Conservation (phyloP, 1,140 invertebrate genomes). For the Pygmarrhopalites habei region DNA sequence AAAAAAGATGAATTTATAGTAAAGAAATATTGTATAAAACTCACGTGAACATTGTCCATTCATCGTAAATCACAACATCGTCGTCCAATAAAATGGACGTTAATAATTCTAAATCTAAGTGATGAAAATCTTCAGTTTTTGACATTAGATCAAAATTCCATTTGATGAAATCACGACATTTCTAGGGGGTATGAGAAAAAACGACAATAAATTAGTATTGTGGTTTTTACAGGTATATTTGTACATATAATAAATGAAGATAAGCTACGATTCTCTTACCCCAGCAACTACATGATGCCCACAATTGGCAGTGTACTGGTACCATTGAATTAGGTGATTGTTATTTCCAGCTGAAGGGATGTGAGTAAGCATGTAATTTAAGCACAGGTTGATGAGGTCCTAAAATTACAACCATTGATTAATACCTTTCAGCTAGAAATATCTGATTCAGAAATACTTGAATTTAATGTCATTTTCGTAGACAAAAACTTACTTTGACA, state of each 20-base stretch:
- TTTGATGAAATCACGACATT: conserved; percentile 77
- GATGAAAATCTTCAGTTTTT: conserved; percentile 67
- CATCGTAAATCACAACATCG: conserved; percentile 81
- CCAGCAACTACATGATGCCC: conserved; percentile 67
- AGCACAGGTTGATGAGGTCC: conserved; percentile 73
- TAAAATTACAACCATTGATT: conserved; percentile 42
- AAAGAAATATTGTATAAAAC: background rate
- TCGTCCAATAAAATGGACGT: conserved; percentile 69
- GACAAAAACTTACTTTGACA: conserved; percentile 56
- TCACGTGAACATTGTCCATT: conserved; percentile 69
- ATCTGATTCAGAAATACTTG: background rate
- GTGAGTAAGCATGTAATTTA: conserved; percentile 80
- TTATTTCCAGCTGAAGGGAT: conserved; percentile 71
- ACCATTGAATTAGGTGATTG: conserved; percentile 77
- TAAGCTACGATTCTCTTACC: conserved; percentile 42
- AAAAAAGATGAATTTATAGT: too few species aligned
- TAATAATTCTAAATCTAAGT: conserved; percentile 73
- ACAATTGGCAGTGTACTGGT: conserved; percentile 77
- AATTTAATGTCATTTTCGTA: background rate
- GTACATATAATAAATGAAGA: conserved; percentile 21
- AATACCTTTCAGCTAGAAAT: conserved; percentile 41
- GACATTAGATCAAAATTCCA: conserved; percentile 84
- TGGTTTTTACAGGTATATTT: background rate
- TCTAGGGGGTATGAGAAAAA: conserved; percentile 43
- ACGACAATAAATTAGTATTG: background rate